Percentiles rank a stretch among this genome's conserved stretches.
These are phyloP conservation scores for Rhagologus leucostigma DNA, from an alignment of 2,113 vertebrate species.

Conservation along the genomic window DNA sequence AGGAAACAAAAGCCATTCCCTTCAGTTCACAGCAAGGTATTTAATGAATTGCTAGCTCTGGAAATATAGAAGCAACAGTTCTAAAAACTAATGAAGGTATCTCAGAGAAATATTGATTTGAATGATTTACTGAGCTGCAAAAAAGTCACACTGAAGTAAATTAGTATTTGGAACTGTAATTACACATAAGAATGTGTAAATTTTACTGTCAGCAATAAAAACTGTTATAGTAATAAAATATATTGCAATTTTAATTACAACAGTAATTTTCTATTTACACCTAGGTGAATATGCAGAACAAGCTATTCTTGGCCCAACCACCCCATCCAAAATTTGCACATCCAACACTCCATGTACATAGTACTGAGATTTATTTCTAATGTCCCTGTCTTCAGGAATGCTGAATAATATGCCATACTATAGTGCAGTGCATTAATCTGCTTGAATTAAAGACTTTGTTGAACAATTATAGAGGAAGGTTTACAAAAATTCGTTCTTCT, in stretches of 20 bases:
- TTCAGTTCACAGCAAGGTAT: background rate
- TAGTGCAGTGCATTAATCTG: background rate
- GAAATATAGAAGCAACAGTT: background rate
- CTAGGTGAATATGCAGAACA: background rate
- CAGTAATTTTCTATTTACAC: background rate
- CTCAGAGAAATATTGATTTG: background rate
- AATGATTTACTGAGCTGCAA: background rate
- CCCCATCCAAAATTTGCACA: background rate
- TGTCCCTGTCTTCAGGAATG: background rate
- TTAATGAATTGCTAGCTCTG: background rate
- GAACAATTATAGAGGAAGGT: background rate
- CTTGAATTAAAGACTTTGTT: background rate
- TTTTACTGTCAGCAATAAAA: background rate
- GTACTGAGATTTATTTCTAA: background rate
- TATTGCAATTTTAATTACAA: background rate
- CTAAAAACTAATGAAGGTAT: background rate
- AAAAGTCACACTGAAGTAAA: background rate
- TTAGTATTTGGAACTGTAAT: background rate
- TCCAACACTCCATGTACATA: background rate
- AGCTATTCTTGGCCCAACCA: background rate
- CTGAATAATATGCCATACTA: background rate
- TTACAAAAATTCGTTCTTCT: background rate
- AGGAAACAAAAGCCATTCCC: background rate
- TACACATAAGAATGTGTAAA: background rate
- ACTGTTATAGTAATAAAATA: background rate